phyloP scores from a whole-genome alignment of 2,888 invertebrate species.

The Operophtera brumata region DNA sequence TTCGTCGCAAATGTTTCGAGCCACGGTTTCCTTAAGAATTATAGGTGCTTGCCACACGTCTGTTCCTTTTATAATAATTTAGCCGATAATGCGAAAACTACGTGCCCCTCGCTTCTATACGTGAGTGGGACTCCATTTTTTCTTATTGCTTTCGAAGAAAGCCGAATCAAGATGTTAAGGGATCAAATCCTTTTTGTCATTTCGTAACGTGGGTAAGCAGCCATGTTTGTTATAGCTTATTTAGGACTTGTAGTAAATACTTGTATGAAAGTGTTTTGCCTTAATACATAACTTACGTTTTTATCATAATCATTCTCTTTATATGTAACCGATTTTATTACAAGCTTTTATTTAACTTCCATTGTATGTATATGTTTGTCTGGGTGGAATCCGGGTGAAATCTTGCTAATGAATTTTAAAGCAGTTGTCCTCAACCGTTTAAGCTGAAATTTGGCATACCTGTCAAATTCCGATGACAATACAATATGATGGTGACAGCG shows the following conservation, averaged over 20 bases:
- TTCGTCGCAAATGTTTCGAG: conserved; percentile 51
- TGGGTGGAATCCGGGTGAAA: no score
- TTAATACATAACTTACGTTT: no score
- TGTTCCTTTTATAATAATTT: conserved; percentile 76
- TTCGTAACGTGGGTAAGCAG: conserved; percentile 1
- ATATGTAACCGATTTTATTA: no score
- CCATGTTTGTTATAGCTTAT: conserved; percentile 2
- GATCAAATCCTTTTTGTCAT: conserved; percentile 8
- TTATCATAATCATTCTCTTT: no score
- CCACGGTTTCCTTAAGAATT: conserved; percentile 49
- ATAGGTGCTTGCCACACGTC: conserved; percentile 63
- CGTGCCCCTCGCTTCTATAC: conserved; percentile 69
- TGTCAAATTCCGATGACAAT: no score
- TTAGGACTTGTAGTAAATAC: not conserved
- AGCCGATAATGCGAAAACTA: conserved; percentile 78
- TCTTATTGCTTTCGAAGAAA: conserved; percentile 68
- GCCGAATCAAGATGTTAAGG: conserved; percentile 62
- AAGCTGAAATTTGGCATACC: no score
- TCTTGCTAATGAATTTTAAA: no score
- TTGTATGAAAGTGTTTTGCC: no score
- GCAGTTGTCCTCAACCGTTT: no score
- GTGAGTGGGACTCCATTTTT: conserved; percentile 65
- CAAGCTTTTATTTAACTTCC: no score
- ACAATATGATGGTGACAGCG: no score
- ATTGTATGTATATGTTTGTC: no score